These are phyloP conservation scores for Ciconia maguari DNA, from an alignment of 2,113 vertebrate genomes.

Conservation along the genomic window DNA sequence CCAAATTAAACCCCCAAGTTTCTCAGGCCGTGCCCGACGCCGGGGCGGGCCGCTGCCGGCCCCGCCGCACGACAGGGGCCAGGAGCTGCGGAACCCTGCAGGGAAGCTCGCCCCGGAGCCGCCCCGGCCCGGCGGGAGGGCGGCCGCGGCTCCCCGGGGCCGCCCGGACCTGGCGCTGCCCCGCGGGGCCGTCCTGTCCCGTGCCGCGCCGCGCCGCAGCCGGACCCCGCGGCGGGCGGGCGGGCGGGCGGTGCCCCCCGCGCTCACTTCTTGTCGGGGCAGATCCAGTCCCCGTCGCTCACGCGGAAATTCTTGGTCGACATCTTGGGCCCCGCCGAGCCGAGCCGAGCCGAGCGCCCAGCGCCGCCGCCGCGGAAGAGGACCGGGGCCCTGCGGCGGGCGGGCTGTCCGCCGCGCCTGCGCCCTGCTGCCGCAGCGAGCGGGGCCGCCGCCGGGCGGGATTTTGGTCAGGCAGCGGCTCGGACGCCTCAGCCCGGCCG, in stretches of 20 bases:
- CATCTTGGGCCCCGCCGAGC: slow-evolving; percentile 70
- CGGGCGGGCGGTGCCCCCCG: not conserved
- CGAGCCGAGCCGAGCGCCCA: not conserved
- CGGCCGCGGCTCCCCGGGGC: not conserved
- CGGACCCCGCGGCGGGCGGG: not conserved
- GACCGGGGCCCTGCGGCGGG: not conserved
- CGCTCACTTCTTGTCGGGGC: slow-evolving; percentile 96
- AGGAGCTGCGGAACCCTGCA: fast-evolving
- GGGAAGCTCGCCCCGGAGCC: not conserved
- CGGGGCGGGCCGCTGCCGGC: not conserved
- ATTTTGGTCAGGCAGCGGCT: not conserved
- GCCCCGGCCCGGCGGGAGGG: not conserved
- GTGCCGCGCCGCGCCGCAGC: not conserved
- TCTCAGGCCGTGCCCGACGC: not conserved
- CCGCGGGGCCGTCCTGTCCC: not conserved
- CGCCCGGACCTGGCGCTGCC: not conserved
- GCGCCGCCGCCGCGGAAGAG: not conserved
- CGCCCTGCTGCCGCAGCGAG: not conserved
- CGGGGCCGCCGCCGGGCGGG: not conserved
- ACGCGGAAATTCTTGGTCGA: slow-evolving; percentile 97
- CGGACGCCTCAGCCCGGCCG: not conserved
- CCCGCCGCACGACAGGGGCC: no score
- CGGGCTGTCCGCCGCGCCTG: not conserved
- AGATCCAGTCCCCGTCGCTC: slow-evolving; percentile 98
- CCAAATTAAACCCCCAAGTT: not conserved